Base-by-base conservation (phyloP, 2,797 vertebrate genomes). In the Aphelocoma californica region DNA sequence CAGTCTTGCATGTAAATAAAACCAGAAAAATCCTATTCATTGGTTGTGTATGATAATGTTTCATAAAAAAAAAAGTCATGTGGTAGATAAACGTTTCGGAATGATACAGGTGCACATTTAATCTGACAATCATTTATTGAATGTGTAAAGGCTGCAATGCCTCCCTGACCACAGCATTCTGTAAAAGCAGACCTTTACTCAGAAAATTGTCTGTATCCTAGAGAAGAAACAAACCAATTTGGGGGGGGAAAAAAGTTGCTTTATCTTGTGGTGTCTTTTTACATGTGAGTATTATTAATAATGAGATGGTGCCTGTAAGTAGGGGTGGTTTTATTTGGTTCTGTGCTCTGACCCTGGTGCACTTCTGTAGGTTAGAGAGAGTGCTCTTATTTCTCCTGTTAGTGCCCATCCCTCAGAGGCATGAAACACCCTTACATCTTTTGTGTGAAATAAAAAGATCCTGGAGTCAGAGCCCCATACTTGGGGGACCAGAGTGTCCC, bases 171-270 rank as follows among this genome's bases (percentile, higher is more conserved):
- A 28, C 34, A 79, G 4, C 1, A 4, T 44, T 70, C 20, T 64
- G 18, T 77, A 40, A 64, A 70, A 87, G 36, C 19, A 82, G 44
- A 61, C 15, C 14, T 60, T 86, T 86, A 19, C 28, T 80, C 14
- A 82, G 34, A 61, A 79, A 89, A 38, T 50, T 62, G 12, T 25
- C 40, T 47, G 3, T 21, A 36, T 64, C 29, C 17, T 44, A 81
- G 45, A 93, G 38, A 25, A 86, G 44, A 77, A 86, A 60, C 6
- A 64, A 80, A 34, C 2, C 0, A 3, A 20, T 74, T 38, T 2
- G 2, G 4, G 3, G 3, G 47, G 47, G 42, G 7, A 24, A n/a
- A 14, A 48, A 6, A 4, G 23, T 1, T 2, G 2, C 38, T 57
- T 54, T 12, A 11, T 67, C 92, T 79, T 73, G 26, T 73, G 19